Evolutionary conservation across 2,888 invertebrate genomes (phyloP), one percentile per base, ranked within the genome.

Genomic region (Sisyra terminalis): DNA sequence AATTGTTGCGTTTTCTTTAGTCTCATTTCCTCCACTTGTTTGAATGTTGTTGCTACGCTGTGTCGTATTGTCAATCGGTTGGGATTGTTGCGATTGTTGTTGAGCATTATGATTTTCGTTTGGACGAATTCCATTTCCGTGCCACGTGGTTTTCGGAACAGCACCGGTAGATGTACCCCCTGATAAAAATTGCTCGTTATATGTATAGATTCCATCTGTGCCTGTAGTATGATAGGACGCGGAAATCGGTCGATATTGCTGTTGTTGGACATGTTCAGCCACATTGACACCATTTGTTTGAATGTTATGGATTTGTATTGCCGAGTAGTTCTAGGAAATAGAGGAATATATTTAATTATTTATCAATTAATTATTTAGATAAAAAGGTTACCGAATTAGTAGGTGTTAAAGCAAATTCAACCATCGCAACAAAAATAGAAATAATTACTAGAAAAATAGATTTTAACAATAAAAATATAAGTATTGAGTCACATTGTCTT

Each of bases 21-120:
- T 67, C 60, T 76, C 75, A 3, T 73, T 73, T 10, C 72, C 69
- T 5, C 73, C 72, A 40, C 71, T 65, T 34, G 65, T 59, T 50
- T 70, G 69, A 29, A 11, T 18, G 29, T 30, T 40, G 8, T 10
- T 10, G 0, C 65, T 63, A 48, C 67, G 55, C 39, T 48, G 45
- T n/a, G 52, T 43, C 39, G 46, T 52, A 24, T 57, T 57, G 42
- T 59, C 58, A 10, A 49, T 47, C 15, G 51, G 46, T 43, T 47
- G 57, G 49, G 55, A 58, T 32, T 55, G 58, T 45, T 54, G 16
- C 45, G 39, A 38, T 47, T 46, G 30, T 41, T 44, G 30, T 39
- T 43, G 45, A 9, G 53, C 46, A n/a, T 53, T 18, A 11, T 10
- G 10, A 15, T 8, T 37, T 10, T 37, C 18, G 11, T 37, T 37